Evolutionary conservation across 2,797 vertebrate genomes (phyloP), one percentile per base, ranked within the genome.

Genomic region (Helostoma temminkii): DNA sequence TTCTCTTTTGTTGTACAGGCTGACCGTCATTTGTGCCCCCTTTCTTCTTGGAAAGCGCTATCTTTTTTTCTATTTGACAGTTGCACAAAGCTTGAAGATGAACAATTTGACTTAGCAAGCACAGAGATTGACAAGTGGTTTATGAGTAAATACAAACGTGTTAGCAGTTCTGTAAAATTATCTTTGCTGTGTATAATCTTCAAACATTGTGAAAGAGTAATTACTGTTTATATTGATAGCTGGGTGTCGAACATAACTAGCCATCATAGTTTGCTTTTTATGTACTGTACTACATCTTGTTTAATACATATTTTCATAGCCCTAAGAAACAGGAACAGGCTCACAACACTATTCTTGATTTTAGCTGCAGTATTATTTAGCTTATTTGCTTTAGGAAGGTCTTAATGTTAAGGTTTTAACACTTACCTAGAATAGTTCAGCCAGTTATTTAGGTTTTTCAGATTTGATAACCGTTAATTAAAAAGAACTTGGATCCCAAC

Each of bases 1-100:
- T 86, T 83, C 71, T 80, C 72, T 62, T 83, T 80, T 84, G 76
- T 83, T 62, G 76, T 66, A 71, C 83, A 72, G n/a, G 60, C 67
- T 22, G 72, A 70, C 75, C 68, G 62, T 66, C 83, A 74, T 70
- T n/a, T 15, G 46, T 43, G 54, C 34, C 66, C 48, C 49, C 62
- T 71, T 76, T 80, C 62, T 65, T 79, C 65, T 72, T 52, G 45
- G 62, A 81, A 83, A 73, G 56, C 47, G 61, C 43, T 62, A 78
- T 78, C 69, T 74, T 71, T 80, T 72, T 85, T 81, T 66, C 62
- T 24, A 24, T 66, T 68, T 75, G 75, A 81, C 68, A 68, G 80
- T 79, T 15, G 42, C 73, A 72, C 80, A 81, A 82, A 80, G 77
- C 69, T 69, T 3, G 26, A 73, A 77, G 64, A 84, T 3, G 19